Conservation (phyloP, 1,140 invertebrate species). For the Bombus haemorrhoidalis region DNA sequence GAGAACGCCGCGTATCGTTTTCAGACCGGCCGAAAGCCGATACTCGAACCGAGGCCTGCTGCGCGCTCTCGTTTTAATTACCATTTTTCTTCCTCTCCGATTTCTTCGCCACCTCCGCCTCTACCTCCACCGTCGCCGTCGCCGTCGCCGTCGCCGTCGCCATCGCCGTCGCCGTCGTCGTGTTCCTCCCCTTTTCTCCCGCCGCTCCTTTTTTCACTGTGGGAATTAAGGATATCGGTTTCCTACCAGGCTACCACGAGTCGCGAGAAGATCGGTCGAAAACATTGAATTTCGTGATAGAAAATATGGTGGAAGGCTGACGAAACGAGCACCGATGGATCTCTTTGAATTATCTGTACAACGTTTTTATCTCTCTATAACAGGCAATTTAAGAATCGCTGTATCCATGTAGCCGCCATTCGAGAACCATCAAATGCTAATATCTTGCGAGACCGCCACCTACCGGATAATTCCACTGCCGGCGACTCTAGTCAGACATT, state of each 20-base stretch:
- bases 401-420: background rate
- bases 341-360: no score
- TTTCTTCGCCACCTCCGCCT: slow-evolving; percentile 60
- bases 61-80: slow-evolving; percentile 71
- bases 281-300: background rate
- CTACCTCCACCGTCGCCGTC: background rate
- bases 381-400: background rate
- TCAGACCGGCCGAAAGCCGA: slow-evolving; percentile 72
- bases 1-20: slow-evolving; percentile 71
- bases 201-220: slow-evolving; percentile 47
- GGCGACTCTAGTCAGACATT: background rate
- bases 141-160: background rate
- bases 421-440: background rate
- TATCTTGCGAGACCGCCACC: no score
- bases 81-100: slow-evolving; percentile 70
- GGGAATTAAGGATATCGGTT: slow-evolving; percentile 64
- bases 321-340: no score
- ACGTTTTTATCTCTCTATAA: no score
- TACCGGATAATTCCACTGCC: background rate
- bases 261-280: background rate
- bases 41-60: slow-evolving; percentile 68
- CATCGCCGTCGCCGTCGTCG: background rate
- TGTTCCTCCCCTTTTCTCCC: slow-evolving; percentile 2
- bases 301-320: background rate
- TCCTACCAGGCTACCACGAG: background rate